Evolutionary conservation across 2,888 invertebrate genomes (phyloP), one percentile per base, ranked within the genome.

Genomic region (Tethea ocularis): DNA sequence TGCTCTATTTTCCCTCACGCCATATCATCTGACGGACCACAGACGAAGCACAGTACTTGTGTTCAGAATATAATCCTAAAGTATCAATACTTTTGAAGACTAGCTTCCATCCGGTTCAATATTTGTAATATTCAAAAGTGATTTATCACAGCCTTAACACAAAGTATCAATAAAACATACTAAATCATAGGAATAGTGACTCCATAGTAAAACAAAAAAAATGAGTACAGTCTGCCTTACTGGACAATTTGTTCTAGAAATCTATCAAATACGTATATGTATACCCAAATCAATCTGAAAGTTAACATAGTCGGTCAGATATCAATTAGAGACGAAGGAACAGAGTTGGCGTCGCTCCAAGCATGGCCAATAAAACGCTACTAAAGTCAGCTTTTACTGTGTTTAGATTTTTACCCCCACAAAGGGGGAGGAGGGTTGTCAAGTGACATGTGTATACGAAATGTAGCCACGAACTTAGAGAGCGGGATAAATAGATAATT

Each of bases 301-400:
- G 61, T 69, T 67, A 78, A 81, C 80, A 79, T 80, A 82, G 81
- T 82, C 78, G 80, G 87, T 85, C 85, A 86, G 83, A 88, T 89
- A 90, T 91, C 91, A 91, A 91, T 91, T 91, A 91, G 86, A 85
- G 75, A 67, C 78, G 74, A 83, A 85, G 81, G 74, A 78, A 67
- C 54, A 70, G 66, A 66, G 80, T 81, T 91, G 91, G 91, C 91
- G 67, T 56, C 64, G 73, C 60, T 86, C 91, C 91, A 91, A 91
- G 81, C 80, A 73, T 80, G 77, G 82, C 84, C 82, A 89, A 89
- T 89, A 89, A 90, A 91, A 88, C 72, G 79, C 82, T 80, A 85
- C 84, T 90, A 89, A 88, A 88, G 75, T 82, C 66, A 75, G 81
- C 82, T 82, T 86, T 87, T 84, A 86, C 84, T 86, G 77, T 88